A percentile compares a stretch with the other conserved stretches of the same genome.
Conservation (phyloP, 2,797 vertebrate genomes). For the Scolopax rusticola region DNA sequence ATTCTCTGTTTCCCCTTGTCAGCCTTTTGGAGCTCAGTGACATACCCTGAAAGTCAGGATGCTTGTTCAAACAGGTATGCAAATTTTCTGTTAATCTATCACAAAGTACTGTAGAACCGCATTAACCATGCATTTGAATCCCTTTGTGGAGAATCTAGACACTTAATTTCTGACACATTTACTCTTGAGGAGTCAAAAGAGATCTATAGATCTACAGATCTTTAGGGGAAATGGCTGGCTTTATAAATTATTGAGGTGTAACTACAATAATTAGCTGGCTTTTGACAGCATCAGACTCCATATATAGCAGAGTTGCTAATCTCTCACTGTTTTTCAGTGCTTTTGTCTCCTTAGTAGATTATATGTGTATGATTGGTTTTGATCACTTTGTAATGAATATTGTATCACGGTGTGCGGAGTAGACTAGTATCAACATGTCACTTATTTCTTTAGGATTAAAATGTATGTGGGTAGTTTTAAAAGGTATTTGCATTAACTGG, state of each 20-base stretch:
- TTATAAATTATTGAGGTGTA: constrained; percentile 53
- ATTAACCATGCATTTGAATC: not conserved
- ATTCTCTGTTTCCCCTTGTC: not conserved
- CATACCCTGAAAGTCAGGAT: not conserved
- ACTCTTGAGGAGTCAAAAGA: constrained; percentile 15
- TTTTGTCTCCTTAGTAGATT: constrained; percentile 37
- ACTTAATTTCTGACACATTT: not conserved
- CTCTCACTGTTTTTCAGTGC: not conserved
- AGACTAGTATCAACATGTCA: not conserved
- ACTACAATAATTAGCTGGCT: constrained; percentile 27
- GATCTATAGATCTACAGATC: constrained; percentile 32
- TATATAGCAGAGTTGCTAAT: constrained; percentile 2
- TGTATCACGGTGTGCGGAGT: not conserved
- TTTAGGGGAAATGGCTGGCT: not conserved
- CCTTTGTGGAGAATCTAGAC: not conserved
- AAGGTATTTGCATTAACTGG: not conserved
- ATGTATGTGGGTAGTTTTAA: not conserved
- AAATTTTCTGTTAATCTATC: not conserved
- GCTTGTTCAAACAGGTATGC: not conserved
- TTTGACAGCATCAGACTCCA: constrained; percentile 23
- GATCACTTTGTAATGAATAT: constrained; percentile 56
- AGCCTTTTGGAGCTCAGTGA: not conserved
- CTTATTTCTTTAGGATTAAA: constrained; percentile 10
- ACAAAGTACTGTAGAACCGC: not conserved
- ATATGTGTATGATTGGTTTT: constrained; percentile 23